Percentiles rank a stretch among this genome's conserved stretches.
Conservation (phyloP, 2,888 invertebrate species). For the Drosophila rubida region DNA sequence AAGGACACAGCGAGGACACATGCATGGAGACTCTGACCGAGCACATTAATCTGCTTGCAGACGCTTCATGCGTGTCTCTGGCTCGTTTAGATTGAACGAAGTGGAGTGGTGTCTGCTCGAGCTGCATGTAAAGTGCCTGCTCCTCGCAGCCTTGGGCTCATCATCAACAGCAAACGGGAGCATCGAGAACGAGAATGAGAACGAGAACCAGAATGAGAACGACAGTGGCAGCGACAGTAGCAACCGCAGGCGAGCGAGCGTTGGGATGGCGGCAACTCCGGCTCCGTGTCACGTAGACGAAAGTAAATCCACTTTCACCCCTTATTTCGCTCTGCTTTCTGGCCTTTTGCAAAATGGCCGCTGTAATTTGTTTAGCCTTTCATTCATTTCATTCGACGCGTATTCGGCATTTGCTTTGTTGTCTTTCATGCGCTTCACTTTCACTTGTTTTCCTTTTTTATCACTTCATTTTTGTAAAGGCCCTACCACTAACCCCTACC, state of each 20-base stretch:
- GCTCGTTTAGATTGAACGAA: slow-evolving; percentile 33
- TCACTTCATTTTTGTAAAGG: slow-evolving; percentile 17
- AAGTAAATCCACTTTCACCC: slow-evolving; percentile 81
- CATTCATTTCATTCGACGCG: slow-evolving; percentile 59
- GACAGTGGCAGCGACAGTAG: slow-evolving; percentile 39
- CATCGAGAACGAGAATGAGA: not conserved
- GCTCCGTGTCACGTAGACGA: slow-evolving; percentile 67
- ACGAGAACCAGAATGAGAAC: slow-evolving; percentile 3
- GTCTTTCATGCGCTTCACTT: slow-evolving; percentile 68
- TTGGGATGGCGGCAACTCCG: slow-evolving; percentile 20
- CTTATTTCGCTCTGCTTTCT: slow-evolving; percentile 56
- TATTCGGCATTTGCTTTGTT: slow-evolving; percentile 50
- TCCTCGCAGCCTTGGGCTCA: slow-evolving; percentile 41
- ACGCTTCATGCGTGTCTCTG: slow-evolving; percentile 74
- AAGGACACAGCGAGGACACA: slow-evolving; percentile 51
- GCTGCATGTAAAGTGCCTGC: slow-evolving; percentile 43
- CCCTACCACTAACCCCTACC: not conserved
- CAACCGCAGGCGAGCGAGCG: slow-evolving; percentile 21
- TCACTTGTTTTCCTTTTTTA: slow-evolving; percentile 49
- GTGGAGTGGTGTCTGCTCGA: slow-evolving; percentile 33
- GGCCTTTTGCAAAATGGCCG: slow-evolving; percentile 69
- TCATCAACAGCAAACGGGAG: slow-evolving; percentile 33
- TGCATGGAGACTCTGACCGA: slow-evolving; percentile 32
- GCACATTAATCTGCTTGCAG: slow-evolving; percentile 79
- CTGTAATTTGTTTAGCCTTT: slow-evolving; percentile 76